A percentile compares a stretch with the other conserved stretches of the same genome.
Conservation (phyloP, 2,888 invertebrate species). For the Pasiphila rectangulata region DNA sequence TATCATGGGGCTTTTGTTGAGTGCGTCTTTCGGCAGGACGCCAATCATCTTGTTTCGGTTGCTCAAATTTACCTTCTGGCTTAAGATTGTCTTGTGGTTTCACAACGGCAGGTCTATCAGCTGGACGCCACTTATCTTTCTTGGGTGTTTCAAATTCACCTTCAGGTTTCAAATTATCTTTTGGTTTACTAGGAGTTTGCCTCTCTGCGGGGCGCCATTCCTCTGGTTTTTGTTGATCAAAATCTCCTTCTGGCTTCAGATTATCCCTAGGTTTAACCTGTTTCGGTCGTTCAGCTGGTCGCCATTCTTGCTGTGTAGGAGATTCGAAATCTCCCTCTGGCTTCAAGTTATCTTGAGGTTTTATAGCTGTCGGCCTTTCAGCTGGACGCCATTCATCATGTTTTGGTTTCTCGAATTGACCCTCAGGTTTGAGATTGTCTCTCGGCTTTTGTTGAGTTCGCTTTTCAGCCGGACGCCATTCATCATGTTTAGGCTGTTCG, state of each 20-base stretch:
- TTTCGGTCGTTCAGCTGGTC: slow-evolving; percentile 36
- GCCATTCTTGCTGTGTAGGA: slow-evolving; percentile 48
- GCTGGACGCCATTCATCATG: slow-evolving; percentile 43
- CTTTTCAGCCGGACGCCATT: slow-evolving; percentile 50
- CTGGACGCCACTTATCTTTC: slow-evolving; percentile 47
- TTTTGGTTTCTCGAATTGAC: slow-evolving; percentile 70
- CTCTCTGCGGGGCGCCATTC: slow-evolving; percentile 58
- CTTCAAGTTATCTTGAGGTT: slow-evolving; percentile 63
- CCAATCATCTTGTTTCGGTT: slow-evolving; percentile 48
- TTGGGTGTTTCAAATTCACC: slow-evolving; percentile 64
- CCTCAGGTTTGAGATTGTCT: slow-evolving; percentile 80
- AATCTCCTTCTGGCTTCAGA: slow-evolving; percentile 81
- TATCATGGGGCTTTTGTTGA: slow-evolving; percentile 52
- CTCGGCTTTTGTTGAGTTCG: slow-evolving; percentile 47
- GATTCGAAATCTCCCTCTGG: slow-evolving; percentile 80
- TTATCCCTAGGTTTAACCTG: slow-evolving; percentile 48
- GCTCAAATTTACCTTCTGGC: slow-evolving; percentile 76
- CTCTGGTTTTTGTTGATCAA: slow-evolving; percentile 59
- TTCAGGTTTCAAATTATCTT: slow-evolving; percentile 62
- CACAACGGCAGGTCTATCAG: slow-evolving; percentile 64
- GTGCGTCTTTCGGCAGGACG: slow-evolving; percentile 48
- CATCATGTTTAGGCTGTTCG: slow-evolving; percentile 52
- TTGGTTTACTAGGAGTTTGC: slow-evolving; percentile 43
- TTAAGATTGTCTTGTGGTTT: slow-evolving; percentile 41
- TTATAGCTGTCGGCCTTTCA: slow-evolving; percentile 39